Conservation (phyloP, 2,113 vertebrate species). For the Stigmatopora nigra region DNA sequence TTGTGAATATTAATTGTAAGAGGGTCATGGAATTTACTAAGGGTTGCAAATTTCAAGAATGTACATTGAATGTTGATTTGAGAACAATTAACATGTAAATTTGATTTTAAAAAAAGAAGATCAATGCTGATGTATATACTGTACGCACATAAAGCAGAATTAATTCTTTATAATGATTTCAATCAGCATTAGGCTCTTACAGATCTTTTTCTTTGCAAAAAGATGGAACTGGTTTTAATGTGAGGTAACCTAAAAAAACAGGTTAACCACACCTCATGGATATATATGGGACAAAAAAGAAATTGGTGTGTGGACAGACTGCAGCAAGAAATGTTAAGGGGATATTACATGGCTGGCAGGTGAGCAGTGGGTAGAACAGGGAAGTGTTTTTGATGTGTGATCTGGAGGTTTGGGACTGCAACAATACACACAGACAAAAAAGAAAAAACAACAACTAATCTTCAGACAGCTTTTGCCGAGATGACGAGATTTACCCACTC, state of each 20-base stretch:
- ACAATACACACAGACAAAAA: constrained; percentile 37
- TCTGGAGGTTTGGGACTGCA: constrained; percentile 33
- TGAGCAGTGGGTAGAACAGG: constrained; percentile 50
- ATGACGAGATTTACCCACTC: constrained; percentile 47
- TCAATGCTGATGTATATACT: neutral
- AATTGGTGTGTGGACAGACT: constrained; percentile 37
- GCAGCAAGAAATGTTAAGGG: constrained; percentile 47
- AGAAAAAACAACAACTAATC: too few relatives aligned
- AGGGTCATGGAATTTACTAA: constrained; percentile 42
- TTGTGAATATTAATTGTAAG: constrained; percentile 42
- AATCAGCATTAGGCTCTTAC: too few relatives aligned
- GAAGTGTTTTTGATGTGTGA: constrained; percentile 22
- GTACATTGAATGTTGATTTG: constrained; percentile 38
- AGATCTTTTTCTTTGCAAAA: too few relatives aligned
- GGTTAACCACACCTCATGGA: constrained; percentile 39
- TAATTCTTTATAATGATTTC: too few relatives aligned
- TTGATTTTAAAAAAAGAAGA: neutral
- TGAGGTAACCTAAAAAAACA: constrained; percentile 16
- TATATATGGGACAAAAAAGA: constrained; percentile 27
- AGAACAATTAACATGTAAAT: constrained; percentile 20
- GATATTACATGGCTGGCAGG: constrained; percentile 50
- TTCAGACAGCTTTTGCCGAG: constrained; percentile 52
- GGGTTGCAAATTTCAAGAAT: constrained; percentile 50
- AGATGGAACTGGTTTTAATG: neutral
- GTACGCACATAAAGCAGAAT: neutral